These are phyloP conservation scores for Acanthosepion esculentum DNA, from an alignment of 2,888 invertebrate species.

Conservation along the genomic window DNA sequence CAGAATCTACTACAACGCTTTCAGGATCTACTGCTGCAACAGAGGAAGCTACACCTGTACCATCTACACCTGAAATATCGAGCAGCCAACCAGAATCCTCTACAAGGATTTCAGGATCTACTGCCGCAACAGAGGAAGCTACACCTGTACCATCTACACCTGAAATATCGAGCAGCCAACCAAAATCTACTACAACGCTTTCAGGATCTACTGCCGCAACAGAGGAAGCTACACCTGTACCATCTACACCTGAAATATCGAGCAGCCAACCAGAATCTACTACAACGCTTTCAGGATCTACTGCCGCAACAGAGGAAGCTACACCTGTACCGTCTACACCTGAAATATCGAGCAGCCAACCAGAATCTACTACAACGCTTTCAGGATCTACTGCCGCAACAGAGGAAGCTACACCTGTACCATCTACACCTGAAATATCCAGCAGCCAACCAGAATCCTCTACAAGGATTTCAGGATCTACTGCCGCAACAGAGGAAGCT, in stretches of 20 bases:
- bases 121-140: neutral
- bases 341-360: too few relatives aligned
- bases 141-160: neutral
- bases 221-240: neutral
- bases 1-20: neutral
- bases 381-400: too few relatives aligned
- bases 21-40: neutral
- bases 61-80: neutral
- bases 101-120: neutral
- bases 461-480: too few relatives aligned
- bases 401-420: too few relatives aligned
- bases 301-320: neutral
- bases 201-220: too few relatives aligned
- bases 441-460: too few relatives aligned
- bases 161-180: neutral
- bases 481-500: too few relatives aligned
- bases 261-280: neutral
- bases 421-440: too few relatives aligned
- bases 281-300: too few relatives aligned
- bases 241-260: neutral
- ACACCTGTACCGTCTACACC: neutral
- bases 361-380: too few relatives aligned
- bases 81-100: neutral
- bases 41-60: neutral
- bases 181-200: too few relatives aligned